Conservation (phyloP, 92 coral and sea anemone species). For the Epizoanthus stellaris region DNA sequence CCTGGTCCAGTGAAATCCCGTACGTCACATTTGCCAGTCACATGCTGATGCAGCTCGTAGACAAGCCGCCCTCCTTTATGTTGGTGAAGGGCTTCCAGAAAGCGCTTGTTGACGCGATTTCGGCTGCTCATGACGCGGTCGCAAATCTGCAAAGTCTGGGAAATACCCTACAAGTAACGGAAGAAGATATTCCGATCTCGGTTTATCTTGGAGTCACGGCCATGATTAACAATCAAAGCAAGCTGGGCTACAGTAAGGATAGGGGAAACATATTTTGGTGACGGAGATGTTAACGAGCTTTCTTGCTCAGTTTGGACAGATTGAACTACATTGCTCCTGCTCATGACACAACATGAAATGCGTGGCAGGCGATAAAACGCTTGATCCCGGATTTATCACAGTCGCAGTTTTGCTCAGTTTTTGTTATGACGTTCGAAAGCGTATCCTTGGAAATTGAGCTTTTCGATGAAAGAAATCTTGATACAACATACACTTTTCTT, state of each 20-base stretch:
- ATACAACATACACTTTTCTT: no score
- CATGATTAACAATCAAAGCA: slow-evolving; percentile 90
- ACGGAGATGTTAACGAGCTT: neutral
- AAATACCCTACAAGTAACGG: slow-evolving; percentile 80
- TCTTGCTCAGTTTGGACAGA: neutral
- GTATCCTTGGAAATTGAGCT: no score
- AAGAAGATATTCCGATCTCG: slow-evolving; percentile 80
- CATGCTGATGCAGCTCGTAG: slow-evolving; percentile 49
- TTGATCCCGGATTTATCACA: no score
- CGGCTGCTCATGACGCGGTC: slow-evolving; percentile 69
- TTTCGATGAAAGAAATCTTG: no score
- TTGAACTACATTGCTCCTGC: no score
- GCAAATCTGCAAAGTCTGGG: slow-evolving; percentile 47
- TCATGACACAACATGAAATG: no score
- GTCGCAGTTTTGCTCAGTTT: no score
- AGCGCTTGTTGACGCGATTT: slow-evolving; percentile 83
- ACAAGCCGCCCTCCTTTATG: slow-evolving; percentile 61
- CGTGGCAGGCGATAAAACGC: no score
- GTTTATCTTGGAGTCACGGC: slow-evolving; percentile 87
- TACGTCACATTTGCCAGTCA: slow-evolving; percentile 73
- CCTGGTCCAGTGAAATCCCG: slow-evolving; percentile 88
- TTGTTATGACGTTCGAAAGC: no score
- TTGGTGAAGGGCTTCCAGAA: slow-evolving; percentile 65
- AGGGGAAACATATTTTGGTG: slow-evolving; percentile 83
- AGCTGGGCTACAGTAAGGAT: slow-evolving; percentile 91